Base-by-base conservation (phyloP, 2,113 vertebrate genomes). In the Pollachius pollachius region DNA sequence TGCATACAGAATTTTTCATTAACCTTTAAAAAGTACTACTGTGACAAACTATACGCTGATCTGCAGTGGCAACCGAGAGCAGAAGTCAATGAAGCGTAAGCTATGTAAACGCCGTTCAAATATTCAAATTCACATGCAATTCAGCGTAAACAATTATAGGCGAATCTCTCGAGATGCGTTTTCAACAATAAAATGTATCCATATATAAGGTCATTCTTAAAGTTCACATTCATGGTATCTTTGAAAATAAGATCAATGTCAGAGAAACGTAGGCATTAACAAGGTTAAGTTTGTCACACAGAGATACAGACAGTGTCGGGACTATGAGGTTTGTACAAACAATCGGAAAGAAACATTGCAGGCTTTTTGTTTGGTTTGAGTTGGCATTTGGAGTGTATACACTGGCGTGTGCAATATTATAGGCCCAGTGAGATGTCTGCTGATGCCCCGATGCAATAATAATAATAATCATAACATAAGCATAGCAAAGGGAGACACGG, bases 371-470 rank as follows among this genome's bases (percentile, higher is more conserved):
- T 37, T 5, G 62, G 67, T 75, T 19, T 72, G 69, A 54, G 34
- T 59, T 79, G 69, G 80, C 77, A 74, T 65, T 17, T 12, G 15
- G n/a, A 30, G 65, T 81, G 69, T 81, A 85, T 79, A 82, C 63
- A 81, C 21, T 72, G 71, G 65, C 82, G 76, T 73, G 61, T 77
- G 27, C 57, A 69, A 16, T 69, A 52, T 62, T 77, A 70, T 79
- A 73, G 62, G 15, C 72, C 70, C 41, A 48, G 41, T 48, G 41
- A 48, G 41, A 8, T 48, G 8, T 48, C 8, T 57, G 54, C 54
- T 57, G 54, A 3, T 48, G 41, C 41, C 9, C 15, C n/a, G 54
- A 9, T 48, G 41, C 41, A 48, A 48, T 13, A 12, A 13, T 48
- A 48, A 48, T 48, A 48, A 48, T 48, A 48, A 48, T 48, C 8